Percentiles rank a stretch among this genome's conserved stretches.
Evolutionary conservation across 2,113 vertebrate species (phyloP).

Genomic region (Macquaria australasica): DNA sequence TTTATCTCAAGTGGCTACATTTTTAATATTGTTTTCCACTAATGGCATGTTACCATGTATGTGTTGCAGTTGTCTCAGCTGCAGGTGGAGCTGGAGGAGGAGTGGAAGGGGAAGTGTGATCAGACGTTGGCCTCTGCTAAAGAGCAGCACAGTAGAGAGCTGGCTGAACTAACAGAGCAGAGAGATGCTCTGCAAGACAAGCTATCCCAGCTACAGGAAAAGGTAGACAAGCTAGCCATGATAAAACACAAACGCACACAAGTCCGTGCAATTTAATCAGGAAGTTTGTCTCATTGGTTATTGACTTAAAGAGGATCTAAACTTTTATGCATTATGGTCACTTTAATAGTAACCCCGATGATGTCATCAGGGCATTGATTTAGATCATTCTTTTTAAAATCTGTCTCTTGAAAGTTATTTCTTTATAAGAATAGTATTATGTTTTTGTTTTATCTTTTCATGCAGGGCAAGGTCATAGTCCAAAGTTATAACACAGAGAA

Average conservation of each 20-base stretch:
- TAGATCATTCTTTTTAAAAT: background rate
- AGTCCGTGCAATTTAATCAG: too few species aligned
- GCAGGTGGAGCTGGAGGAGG: conserved; percentile 90
- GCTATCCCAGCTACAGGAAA: conserved; percentile 87
- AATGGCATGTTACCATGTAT: background rate
- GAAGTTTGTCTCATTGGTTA: background rate
- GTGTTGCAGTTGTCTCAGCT: conserved; percentile 84
- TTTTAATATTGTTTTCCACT: background rate
- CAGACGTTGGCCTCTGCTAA: conserved; percentile 82
- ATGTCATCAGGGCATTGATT: background rate
- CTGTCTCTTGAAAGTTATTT: too few species aligned
- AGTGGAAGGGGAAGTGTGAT: conserved; percentile 88
- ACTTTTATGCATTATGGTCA: background rate
- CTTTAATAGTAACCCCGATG: background rate
- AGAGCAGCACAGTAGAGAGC: conserved; percentile 85
- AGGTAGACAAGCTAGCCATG: conserved; percentile 72
- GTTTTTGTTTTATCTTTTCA: background rate
- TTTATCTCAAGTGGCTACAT: background rate
- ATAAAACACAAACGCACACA: background rate
- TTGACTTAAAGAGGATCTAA: background rate
- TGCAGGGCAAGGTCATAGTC: background rate
- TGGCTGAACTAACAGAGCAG: conserved; percentile 86
- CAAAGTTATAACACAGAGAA: background rate
- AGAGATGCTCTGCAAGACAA: conserved; percentile 85
- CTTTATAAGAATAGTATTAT: background rate